Evolutionary conservation across 2,113 vertebrate genomes (phyloP).

Genomic region (Xiphorhynchus elegans): DNA sequence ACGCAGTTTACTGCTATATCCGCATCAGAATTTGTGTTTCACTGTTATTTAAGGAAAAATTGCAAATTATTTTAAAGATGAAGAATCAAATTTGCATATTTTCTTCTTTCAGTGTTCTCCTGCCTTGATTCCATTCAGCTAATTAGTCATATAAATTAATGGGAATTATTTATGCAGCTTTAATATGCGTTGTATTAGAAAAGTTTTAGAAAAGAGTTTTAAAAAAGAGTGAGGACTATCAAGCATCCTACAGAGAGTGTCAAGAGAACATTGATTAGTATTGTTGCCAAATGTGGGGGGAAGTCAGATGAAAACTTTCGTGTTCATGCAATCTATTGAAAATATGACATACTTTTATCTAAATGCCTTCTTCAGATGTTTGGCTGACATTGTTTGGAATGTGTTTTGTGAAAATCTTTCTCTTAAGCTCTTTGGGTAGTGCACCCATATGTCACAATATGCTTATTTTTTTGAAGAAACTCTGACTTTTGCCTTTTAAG

Average conservation of each 20-base stretch:
- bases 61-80: background rate
- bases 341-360: background rate
- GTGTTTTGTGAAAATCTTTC: background rate
- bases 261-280: background rate
- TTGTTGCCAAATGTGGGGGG: background rate
- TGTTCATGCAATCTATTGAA: background rate
- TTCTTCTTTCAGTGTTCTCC: background rate
- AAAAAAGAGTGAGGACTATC: background rate
- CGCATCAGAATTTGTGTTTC: slow-evolving; percentile 40
- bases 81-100: background rate
- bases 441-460: background rate
- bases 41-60: slow-evolving; percentile 45
- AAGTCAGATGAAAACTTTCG: background rate
- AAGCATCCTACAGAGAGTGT: background rate
- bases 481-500: background rate
- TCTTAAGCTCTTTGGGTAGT: background rate
- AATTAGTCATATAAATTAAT: background rate
- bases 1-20: slow-evolving; percentile 11
- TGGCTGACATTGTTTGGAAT: background rate
- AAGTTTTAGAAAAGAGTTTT: background rate
- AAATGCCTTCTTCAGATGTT: background rate
- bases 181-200: background rate
- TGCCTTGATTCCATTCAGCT: background rate
- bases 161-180: background rate
- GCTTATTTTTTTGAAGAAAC: background rate